These are phyloP conservation scores for Andrena bucephala DNA, from an alignment of 2,888 invertebrate species.

Conservation along the genomic window DNA sequence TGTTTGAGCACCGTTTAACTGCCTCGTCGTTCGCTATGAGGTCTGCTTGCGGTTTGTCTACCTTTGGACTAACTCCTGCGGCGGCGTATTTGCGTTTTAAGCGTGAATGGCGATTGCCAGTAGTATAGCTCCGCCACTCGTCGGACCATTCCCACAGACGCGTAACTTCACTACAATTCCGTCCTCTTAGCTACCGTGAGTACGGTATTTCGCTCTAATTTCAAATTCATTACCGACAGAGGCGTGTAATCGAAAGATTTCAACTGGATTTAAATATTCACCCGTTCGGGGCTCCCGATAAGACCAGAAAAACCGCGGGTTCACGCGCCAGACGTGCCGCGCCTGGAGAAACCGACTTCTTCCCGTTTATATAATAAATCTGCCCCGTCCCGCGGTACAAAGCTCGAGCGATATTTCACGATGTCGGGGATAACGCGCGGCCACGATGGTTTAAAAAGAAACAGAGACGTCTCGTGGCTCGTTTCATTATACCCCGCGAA, in stretches of 20 bases:
- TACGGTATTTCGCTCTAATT: no score
- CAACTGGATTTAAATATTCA: no score
- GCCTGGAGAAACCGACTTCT: constrained; percentile 23
- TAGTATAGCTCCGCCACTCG: background rate
- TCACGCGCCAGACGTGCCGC: constrained; percentile 1
- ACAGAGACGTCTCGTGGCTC: constrained; percentile 22
- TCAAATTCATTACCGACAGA: no score
- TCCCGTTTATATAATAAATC: constrained; percentile 38
- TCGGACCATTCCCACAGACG: background rate
- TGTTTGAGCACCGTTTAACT: background rate
- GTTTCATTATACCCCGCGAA: constrained; percentile 37
- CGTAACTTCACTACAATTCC: background rate
- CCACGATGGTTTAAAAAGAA: constrained; percentile 17
- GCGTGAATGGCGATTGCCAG: background rate
- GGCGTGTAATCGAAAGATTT: no score
- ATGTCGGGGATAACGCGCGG: constrained; percentile 37
- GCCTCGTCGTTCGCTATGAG: background rate
- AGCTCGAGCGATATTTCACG: constrained; percentile 46
- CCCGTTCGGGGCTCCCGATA: no score
- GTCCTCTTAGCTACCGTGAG: no score
- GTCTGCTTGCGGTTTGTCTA: background rate
- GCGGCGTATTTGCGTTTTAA: background rate
- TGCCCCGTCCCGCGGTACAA: constrained; percentile 14
- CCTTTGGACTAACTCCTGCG: background rate
- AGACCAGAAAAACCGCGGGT: no score